Evolutionary conservation across 1,140 invertebrate species (phyloP), one percentile per base, ranked within the genome.

Genomic region (Oncopodura yosiiana): DNA sequence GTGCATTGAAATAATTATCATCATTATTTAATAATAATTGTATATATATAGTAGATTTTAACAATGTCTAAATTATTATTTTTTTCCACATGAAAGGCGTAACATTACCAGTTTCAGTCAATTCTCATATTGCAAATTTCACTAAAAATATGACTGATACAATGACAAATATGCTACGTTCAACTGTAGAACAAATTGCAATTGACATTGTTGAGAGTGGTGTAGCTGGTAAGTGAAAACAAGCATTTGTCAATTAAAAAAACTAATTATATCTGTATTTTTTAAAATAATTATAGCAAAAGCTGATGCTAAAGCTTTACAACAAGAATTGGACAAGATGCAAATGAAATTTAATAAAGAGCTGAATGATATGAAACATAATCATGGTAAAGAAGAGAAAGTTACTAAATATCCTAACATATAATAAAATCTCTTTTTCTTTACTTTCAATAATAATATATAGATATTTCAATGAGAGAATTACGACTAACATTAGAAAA

Each of bases 401-500:
- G 27, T 29, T 21, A 29, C n/a, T 45, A 19, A 45, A 3, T 6
- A 52, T 27, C 12, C 23, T n/a, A 14, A 24, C 26, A 45, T 37
- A 36, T 24, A 36, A 32, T 42, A 42, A 4, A 8, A 21, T 49
- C 34, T 38, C 24, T 26, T 21, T 37, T 9, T 23, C 29, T 45
- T 45, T 19, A 36, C 14, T 37, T 23, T 29, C 19, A 6, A 38
- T 19, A 23, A 27, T 21, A n/a, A n/a, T 24, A 27, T 37, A 16
- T 70, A 73, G 65, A 77, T 69, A 54, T 69, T 27, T 66, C 69
- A 11, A 49, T 83, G 38, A 69, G 75, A 49, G 84, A 86, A 64
- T 75, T 84, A 69, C 75, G 79, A 53, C 74, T 75, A 34, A 78
- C 73, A 58, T 68, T 83, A 60, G 78, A 82, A 53, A 75, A 77